Conservation (phyloP, 2,113 vertebrate genomes). For the Bungarus multicinctus region DNA sequence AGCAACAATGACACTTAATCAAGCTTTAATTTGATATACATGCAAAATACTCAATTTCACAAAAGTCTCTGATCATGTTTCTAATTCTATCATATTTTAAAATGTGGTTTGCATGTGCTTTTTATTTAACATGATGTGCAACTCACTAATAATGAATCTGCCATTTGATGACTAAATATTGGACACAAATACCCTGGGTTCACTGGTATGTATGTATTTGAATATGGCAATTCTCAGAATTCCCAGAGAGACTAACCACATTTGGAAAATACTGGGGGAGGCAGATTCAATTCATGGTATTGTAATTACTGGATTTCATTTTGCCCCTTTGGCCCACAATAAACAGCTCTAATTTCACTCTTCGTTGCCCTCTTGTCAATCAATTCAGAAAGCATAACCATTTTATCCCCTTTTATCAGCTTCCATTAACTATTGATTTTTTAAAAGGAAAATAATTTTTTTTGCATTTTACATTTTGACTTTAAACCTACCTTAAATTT, state of each 20-base stretch:
- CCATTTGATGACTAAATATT: not conserved
- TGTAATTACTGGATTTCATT: not conserved
- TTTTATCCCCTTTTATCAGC: not conserved
- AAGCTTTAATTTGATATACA: not conserved
- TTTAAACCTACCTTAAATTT: conserved; percentile 88
- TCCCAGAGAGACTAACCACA: not conserved
- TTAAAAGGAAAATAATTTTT: conserved; percentile 11
- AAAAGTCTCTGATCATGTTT: not conserved
- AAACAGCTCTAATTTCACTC: not conserved
- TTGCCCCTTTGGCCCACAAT: not conserved
- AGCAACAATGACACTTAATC: not conserved
- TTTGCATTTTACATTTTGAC: not conserved
- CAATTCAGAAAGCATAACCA: not conserved
- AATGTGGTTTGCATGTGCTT: not conserved
- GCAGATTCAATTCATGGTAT: not conserved
- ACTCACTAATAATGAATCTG: not conserved
- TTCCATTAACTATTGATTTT: conserved; percentile 4
- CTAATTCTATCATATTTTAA: not conserved
- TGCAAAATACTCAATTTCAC: not conserved
- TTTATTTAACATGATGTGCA: not conserved
- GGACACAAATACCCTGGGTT: not conserved
- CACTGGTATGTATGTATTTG: not conserved
- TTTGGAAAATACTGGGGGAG: not conserved
- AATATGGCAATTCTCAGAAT: not conserved
- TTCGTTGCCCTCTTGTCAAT: not conserved